Conservation (phyloP, 2,888 invertebrate species). For the Caradrina kadenii region DNA sequence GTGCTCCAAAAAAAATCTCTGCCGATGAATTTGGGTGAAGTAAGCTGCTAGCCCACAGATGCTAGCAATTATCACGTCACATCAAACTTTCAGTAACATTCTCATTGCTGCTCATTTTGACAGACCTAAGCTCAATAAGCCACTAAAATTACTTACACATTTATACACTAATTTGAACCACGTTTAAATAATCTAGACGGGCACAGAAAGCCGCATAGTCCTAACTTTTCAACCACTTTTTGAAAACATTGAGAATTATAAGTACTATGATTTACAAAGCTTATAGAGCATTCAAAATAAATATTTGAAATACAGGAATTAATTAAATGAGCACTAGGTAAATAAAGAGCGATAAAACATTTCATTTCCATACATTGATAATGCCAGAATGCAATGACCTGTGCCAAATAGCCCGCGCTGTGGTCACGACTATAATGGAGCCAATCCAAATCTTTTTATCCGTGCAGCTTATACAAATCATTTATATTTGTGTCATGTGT, state of each 20-base stretch:
- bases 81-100: too few relatives aligned
- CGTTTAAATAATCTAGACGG: slow-evolving; percentile 30
- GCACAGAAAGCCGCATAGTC: slow-evolving; percentile 14
- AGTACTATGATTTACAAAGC: slow-evolving; percentile 35
- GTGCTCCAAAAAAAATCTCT: too few relatives aligned
- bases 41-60: too few relatives aligned
- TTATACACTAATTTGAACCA: slow-evolving; percentile 23
- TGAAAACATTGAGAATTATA: slow-evolving; percentile 13
- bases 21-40: too few relatives aligned
- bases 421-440: slow-evolving; percentile 84
- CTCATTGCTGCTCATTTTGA: too few relatives aligned
- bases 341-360: slow-evolving; percentile 61
- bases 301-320: slow-evolving; percentile 40
- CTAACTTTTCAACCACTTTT: slow-evolving; percentile 25
- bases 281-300: slow-evolving; percentile 29
- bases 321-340: slow-evolving; percentile 51
- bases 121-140: slow-evolving; percentile 17
- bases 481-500: slow-evolving; percentile 38
- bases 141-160: slow-evolving; percentile 30
- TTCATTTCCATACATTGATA: slow-evolving; percentile 73
- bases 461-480: slow-evolving; percentile 55
- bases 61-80: too few relatives aligned
- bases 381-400: slow-evolving; percentile 73
- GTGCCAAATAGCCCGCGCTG: slow-evolving; percentile 81
- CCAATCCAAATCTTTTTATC: slow-evolving; percentile 84